phyloP scores from a whole-genome alignment of 2,888 invertebrate species.

The Nomada ferruginata region DNA sequence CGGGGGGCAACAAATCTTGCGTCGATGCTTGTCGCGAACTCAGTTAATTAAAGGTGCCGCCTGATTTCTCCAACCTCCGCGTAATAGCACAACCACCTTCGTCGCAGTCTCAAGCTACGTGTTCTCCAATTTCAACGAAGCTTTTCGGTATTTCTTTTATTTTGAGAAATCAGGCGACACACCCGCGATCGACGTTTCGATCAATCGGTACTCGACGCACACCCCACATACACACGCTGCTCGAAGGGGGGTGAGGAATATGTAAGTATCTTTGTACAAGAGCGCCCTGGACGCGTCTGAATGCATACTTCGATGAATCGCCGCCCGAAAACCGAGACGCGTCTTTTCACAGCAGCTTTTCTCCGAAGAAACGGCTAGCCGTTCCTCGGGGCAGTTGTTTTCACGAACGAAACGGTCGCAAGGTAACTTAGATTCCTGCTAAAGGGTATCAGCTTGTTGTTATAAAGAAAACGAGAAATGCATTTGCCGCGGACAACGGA shows the following conservation, averaged over 20 bases:
- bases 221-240: slow-evolving; percentile 23
- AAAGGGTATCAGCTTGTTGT: neutral
- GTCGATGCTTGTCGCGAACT: slow-evolving; percentile 38
- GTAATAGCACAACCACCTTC: slow-evolving; percentile 32
- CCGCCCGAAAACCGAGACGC: slow-evolving; percentile 51
- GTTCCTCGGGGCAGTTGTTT: slow-evolving; percentile 32
- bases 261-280: slow-evolving; percentile 68
- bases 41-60: slow-evolving; percentile 58
- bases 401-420: neutral
- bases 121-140: slow-evolving; percentile 16
- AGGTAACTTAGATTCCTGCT: neutral
- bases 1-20: slow-evolving; percentile 27
- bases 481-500: no score
- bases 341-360: slow-evolving; percentile 41
- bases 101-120: neutral
- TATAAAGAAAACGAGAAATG: neutral
- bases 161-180: slow-evolving; percentile 15
- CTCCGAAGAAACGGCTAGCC: slow-evolving; percentile 7
- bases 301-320: slow-evolving; percentile 57
- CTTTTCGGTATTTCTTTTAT: neutral
- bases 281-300: slow-evolving; percentile 71
- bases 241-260: slow-evolving; percentile 61
- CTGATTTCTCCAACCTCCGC: slow-evolving; percentile 37
- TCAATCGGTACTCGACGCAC: slow-evolving; percentile 42
- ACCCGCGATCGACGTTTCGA: slow-evolving; percentile 35